Conservation (phyloP, 64 coral and sea anemone genomes). For the Montipora efflorescens region DNA sequence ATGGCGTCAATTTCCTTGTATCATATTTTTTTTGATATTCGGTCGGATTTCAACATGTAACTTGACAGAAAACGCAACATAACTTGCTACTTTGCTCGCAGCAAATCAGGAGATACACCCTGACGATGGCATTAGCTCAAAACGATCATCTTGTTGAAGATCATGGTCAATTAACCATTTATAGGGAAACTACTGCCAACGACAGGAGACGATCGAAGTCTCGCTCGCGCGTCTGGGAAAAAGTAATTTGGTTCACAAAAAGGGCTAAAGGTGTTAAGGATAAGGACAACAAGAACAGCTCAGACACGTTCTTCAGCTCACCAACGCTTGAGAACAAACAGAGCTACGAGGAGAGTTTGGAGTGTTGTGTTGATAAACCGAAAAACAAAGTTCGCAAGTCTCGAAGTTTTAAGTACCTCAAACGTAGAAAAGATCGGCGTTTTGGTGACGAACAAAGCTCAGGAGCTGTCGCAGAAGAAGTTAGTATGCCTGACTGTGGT, state of each 20-base stretch:
- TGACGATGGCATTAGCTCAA: constrained; percentile 2
- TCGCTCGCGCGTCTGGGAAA: constrained; percentile 93
- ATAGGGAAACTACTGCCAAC: background rate
- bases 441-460: constrained; percentile 40
- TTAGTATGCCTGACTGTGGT: constrained; percentile 16
- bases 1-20: background rate
- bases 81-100: constrained; percentile 1
- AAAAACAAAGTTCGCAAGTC: constrained; percentile 69
- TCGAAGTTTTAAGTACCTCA: constrained; percentile 72
- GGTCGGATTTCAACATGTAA: background rate
- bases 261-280: constrained; percentile 77
- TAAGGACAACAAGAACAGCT: constrained; percentile 68
- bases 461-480: constrained; percentile 23
- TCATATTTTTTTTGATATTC: background rate
- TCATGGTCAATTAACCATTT: background rate
- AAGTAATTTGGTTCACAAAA: constrained; percentile 91
- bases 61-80: background rate
- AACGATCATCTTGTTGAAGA: constrained; percentile 29
- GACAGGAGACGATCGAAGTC: constrained; percentile 57
- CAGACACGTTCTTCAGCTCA: constrained; percentile 23
- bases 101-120: background rate
- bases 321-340: background rate
- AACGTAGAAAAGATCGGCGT: constrained; percentile 67
- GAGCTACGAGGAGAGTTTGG: background rate
- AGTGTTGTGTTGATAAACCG: constrained; percentile 24